These are phyloP conservation scores for Carduelis carduelis DNA, from an alignment of 2,797 vertebrate genomes.

Conservation along the genomic window DNA sequence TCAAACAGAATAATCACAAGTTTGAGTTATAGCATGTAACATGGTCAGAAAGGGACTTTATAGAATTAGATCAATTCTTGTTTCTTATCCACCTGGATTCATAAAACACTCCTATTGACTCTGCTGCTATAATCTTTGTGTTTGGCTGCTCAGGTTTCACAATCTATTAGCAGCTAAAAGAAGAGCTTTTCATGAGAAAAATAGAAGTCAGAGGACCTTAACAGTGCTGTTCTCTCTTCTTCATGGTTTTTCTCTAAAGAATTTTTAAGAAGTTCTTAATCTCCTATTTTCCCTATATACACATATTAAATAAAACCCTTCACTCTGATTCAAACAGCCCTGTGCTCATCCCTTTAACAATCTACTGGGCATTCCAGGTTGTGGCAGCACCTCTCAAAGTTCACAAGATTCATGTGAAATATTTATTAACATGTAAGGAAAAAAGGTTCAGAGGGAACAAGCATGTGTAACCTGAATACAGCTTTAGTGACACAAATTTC, in stretches of 20 bases:
- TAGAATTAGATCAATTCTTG: slow-evolving; percentile 23
- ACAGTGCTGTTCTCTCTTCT: background rate
- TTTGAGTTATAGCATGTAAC: slow-evolving; percentile 2
- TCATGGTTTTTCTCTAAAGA: background rate
- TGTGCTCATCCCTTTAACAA: background rate
- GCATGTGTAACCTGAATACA: background rate
- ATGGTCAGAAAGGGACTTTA: background rate
- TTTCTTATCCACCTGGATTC: slow-evolving; percentile 17
- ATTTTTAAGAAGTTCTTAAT: background rate
- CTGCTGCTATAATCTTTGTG: background rate
- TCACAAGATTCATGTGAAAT: background rate
- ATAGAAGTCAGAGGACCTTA: background rate
- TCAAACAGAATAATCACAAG: slow-evolving; percentile 12
- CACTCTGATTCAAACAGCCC: background rate
- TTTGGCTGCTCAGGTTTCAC: background rate
- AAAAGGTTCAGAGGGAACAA: background rate
- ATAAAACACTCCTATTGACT: background rate
- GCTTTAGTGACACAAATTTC: background rate
- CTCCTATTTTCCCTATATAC: background rate
- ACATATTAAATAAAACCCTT: background rate
- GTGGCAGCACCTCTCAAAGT: background rate
- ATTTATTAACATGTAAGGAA: background rate
- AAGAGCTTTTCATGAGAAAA: background rate
- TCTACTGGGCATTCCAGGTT: background rate
- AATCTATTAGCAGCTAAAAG: background rate